These are phyloP conservation scores for Ryuthela nishihirai DNA, from an alignment of 2,888 invertebrate genomes.

Conservation along the genomic window DNA sequence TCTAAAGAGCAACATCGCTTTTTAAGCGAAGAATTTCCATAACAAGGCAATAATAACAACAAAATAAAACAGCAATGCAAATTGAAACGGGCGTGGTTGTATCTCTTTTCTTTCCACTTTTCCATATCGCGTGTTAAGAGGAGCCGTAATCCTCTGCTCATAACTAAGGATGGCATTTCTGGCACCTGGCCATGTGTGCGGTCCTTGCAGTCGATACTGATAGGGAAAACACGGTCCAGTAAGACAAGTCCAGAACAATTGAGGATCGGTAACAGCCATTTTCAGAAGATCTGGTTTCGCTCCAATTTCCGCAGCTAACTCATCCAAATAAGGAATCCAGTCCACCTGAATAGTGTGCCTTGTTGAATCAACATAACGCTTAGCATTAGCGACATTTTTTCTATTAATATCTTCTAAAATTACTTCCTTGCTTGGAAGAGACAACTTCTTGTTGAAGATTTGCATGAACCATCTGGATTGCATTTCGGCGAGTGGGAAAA, in stretches of 20 bases:
- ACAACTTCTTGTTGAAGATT: constrained; percentile 59
- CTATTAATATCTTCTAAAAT: constrained; percentile 63
- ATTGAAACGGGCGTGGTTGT: neutral
- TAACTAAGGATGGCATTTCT: constrained; percentile 50
- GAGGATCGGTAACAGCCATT: constrained; percentile 45
- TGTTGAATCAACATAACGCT: constrained; percentile 68
- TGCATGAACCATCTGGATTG: constrained; percentile 59
- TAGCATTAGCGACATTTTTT: constrained; percentile 62
- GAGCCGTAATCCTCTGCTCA: constrained; percentile 33
- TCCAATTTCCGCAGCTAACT: constrained; percentile 51
- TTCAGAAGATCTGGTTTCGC: constrained; percentile 50
- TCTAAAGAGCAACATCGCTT: too few relatives aligned
- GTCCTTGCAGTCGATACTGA: constrained; percentile 51
- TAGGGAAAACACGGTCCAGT: constrained; percentile 49
- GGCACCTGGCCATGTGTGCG: constrained; percentile 52
- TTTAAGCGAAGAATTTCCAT: too few relatives aligned
- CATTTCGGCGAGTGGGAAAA: constrained; percentile 79
- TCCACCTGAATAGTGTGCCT: constrained; percentile 32
- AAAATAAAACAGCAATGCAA: neutral
- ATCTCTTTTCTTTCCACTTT: neutral
- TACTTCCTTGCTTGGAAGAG: constrained; percentile 60
- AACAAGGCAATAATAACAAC: constrained; percentile 4
- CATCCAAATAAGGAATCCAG: constrained; percentile 50
- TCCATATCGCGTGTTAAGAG: constrained; percentile 7
- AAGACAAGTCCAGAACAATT: constrained; percentile 44